phyloP scores from a whole-genome alignment of 2,888 invertebrate genomes.

The Drosophila anomalata region DNA sequence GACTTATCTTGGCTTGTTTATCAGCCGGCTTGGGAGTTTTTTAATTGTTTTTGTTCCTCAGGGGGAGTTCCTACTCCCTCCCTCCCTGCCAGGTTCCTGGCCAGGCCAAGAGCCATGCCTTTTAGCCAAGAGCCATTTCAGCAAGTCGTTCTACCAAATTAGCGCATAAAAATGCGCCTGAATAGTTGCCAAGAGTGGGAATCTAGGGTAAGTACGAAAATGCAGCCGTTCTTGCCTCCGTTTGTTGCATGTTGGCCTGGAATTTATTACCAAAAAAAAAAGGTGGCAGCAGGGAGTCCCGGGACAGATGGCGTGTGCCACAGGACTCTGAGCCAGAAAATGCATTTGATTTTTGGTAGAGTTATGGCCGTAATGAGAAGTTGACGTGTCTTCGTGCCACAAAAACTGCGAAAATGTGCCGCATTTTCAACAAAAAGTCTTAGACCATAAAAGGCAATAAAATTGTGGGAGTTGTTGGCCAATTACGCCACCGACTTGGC shows the following conservation, averaged over 20 bases:
- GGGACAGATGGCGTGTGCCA: conserved; percentile 73
- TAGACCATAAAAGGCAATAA: conserved; percentile 15
- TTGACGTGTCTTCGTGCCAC: conserved; percentile 73
- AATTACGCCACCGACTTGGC: conserved; percentile 63
- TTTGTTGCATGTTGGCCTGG: conserved; percentile 60
- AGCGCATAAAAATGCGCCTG: conserved; percentile 66
- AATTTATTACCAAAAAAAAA: conserved; percentile 67
- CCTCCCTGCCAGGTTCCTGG: conserved; percentile 7
- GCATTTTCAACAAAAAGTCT: too few relatives aligned
- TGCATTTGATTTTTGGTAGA: too few relatives aligned
- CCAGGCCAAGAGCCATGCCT: conserved; percentile 14
- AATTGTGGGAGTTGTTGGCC: conserved; percentile 62
- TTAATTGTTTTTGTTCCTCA: conserved; percentile 67
- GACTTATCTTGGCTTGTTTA: conserved; percentile 64
- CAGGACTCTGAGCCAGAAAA: too few relatives aligned
- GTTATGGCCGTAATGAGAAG: conserved; percentile 57
- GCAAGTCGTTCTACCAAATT: conserved; percentile 60
- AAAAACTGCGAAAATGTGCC: neutral
- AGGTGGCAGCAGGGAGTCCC: conserved; percentile 36
- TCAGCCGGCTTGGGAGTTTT: conserved; percentile 51
- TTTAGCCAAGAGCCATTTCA: conserved; percentile 61
- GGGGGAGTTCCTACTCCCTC: too few relatives aligned
- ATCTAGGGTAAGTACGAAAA: conserved; percentile 65
- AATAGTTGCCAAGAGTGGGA: conserved; percentile 67
- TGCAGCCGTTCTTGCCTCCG: conserved; percentile 60